Percentiles rank a stretch among this genome's conserved stretches.
These are phyloP conservation scores for Sphenopsis melanotis DNA, from an alignment of 2,797 vertebrate genomes.

Conservation along the genomic window DNA sequence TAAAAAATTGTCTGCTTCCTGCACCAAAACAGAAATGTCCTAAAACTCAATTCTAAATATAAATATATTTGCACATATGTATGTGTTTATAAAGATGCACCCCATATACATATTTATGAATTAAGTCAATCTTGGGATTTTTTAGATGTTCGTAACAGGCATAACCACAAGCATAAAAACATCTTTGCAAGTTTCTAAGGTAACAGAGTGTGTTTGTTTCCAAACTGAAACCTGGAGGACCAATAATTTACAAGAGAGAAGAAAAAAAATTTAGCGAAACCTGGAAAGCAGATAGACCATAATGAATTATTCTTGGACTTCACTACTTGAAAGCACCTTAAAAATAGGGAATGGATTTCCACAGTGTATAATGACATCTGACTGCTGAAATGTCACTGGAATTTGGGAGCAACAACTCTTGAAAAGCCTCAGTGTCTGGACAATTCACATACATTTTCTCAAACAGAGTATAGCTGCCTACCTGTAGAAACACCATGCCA, in stretches of 20 bases:
- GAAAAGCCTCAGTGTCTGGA: not conserved
- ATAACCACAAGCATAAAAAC: not conserved
- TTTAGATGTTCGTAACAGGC: not conserved
- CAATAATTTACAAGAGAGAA: not conserved
- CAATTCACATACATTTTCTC: not conserved
- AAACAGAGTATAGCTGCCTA: not conserved
- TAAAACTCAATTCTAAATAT: not conserved
- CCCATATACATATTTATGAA: not conserved
- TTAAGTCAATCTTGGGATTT: not conserved
- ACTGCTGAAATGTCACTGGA: not conserved
- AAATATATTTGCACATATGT: not conserved
- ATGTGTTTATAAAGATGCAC: not conserved
- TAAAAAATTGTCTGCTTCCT: not conserved
- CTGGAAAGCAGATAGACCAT: fast-evolving
- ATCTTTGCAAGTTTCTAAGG: not conserved
- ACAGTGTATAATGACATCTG: not conserved
- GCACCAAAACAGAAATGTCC: not conserved
- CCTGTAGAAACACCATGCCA: not conserved
- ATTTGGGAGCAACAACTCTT: not conserved
- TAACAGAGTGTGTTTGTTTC: not conserved
- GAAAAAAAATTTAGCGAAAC: fast-evolving
- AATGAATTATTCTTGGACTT: not conserved
- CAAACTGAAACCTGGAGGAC: not conserved
- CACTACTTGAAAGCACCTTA: not conserved
- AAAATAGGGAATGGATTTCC: not conserved